Evolutionary conservation across 37 sponge, comb jelly and placozoan species (phyloP).

Genomic region (Tethya wilhelma): DNA sequence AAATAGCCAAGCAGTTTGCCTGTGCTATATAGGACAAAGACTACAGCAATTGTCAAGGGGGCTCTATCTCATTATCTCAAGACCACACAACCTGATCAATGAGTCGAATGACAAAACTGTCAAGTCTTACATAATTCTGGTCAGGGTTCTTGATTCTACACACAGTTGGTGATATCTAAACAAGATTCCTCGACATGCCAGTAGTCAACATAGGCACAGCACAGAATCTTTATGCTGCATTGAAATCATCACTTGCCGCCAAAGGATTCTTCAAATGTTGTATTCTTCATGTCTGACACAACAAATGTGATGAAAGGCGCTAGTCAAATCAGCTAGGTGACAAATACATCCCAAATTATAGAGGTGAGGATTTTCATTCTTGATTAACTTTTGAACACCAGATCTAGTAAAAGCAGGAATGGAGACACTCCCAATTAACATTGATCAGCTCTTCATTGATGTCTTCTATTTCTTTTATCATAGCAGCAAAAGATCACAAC

Average conservation of each 20-base stretch:
- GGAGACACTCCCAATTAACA: slow-evolving; percentile 24
- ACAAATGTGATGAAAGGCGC: slow-evolving; percentile 48
- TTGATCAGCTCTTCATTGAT: slow-evolving; percentile 48
- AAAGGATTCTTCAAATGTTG: slow-evolving; percentile 12
- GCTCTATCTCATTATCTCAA: slow-evolving; percentile 19
- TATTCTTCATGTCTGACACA: too few species aligned
- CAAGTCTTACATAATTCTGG: slow-evolving; percentile 18
- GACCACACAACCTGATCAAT: slow-evolving; percentile 5
- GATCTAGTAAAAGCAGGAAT: neutral
- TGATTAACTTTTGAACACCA: slow-evolving; percentile 11
- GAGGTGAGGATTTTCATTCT: slow-evolving; percentile 5
- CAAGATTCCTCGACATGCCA: slow-evolving; percentile 55
- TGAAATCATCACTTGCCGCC: slow-evolving; percentile 31
- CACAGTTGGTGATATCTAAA: slow-evolving; percentile 11
- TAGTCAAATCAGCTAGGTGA: slow-evolving; percentile 22
- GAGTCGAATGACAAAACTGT: slow-evolving; percentile 56
- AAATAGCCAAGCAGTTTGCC: slow-evolving; percentile 30
- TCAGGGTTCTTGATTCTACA: slow-evolving; percentile 1
- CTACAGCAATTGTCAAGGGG: slow-evolving; percentile 35
- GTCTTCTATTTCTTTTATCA: slow-evolving; percentile 35
- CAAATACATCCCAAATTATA: slow-evolving; percentile 37
- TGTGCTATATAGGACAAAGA: slow-evolving; percentile 40
- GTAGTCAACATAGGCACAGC: slow-evolving; percentile 52
- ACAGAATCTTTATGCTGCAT: slow-evolving; percentile 36
- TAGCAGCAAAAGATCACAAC: slow-evolving; percentile 59